Conservation (phyloP, 2,888 invertebrate species). For the Tetanocera ferruginea region DNA sequence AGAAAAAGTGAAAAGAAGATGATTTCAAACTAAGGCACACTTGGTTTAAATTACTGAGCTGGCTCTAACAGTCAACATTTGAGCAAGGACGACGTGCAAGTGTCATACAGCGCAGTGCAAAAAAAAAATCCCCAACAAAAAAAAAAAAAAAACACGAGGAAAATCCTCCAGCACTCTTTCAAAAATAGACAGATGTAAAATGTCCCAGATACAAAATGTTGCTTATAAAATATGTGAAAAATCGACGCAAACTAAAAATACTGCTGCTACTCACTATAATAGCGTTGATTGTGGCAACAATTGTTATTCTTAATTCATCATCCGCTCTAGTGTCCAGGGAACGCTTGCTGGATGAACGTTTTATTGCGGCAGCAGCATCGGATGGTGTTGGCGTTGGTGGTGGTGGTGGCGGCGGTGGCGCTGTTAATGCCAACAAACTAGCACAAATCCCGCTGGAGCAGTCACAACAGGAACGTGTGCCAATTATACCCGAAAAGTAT, state of each 20-base stretch:
- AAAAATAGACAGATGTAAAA: conserved; percentile 18
- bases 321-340: conserved; percentile 59
- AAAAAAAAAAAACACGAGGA: neutral
- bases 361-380: conserved; percentile 58
- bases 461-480: conserved; percentile 58
- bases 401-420: conserved; percentile 34
- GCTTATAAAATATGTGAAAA: conserved; percentile 69
- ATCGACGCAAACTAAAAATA: conserved; percentile 66
- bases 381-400: neutral
- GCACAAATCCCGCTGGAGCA: conserved; percentile 51
- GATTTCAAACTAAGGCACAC: conserved; percentile 13
- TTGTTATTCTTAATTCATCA: conserved; percentile 61
- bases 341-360: conserved; percentile 60
- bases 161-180: neutral
- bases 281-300: conserved; percentile 62
- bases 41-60: neutral
- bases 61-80: conserved; percentile 24
- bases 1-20: neutral
- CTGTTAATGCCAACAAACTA: conserved; percentile 35
- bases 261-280: conserved; percentile 63
- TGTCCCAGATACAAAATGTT: conserved; percentile 57
- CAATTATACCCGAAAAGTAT: conserved; percentile 69
- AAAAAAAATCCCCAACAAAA: neutral
- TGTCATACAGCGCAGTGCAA: neutral
- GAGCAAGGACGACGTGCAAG: conserved; percentile 37